Evolutionary conservation across 2,113 vertebrate genomes (phyloP), one percentile per base, ranked within the genome.

Genomic region (Notothenia coriiceps): DNA sequence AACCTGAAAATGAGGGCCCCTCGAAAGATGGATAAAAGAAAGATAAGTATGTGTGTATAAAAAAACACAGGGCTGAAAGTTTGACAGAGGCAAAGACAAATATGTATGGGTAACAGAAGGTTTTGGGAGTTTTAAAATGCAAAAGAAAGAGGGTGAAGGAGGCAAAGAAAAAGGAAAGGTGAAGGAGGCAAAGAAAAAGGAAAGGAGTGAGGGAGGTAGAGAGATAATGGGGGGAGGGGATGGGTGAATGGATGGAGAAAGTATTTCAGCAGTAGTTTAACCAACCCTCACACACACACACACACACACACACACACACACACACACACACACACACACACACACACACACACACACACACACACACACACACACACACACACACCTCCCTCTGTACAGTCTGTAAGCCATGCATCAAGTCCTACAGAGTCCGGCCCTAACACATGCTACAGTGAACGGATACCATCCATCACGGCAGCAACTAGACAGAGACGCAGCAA

Each of bases 381-480:
- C 25, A 2, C 2, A 25, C 25, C 25, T 25, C 25, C 25, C 25
- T 25, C 25, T 25, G 25, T 25, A 25, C 25, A 11, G 11, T 20
- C 44, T 52, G 15, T 54, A 73, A 84, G 79, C 69, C 49, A 69
- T 74, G 47, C 35, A 77, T 77, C 73, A 85, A 77, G 60, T 40
- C 51, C 3, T 15, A 0, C 44, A 66, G 25, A 73, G 74, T 66
- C 62, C 61, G 4, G 49, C 64, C 60, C 54, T 7, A 86, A 80
- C 86, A 84, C 86, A 86, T 80, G 86, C 78, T 84, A 51, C 83
- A 25, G 56, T 49, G 52, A 78, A 62, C 20, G 13, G 61, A 57
- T 10, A 44, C 49, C 87, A 89, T 89, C 83, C 87, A 86, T 89
- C 87, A 89, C 10, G 0, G 54, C 74, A 35, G 57, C 46, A 84